Evolutionary conservation across 2,113 vertebrate species (phyloP).

Genomic region (Pelvicachromis taeniatus): DNA sequence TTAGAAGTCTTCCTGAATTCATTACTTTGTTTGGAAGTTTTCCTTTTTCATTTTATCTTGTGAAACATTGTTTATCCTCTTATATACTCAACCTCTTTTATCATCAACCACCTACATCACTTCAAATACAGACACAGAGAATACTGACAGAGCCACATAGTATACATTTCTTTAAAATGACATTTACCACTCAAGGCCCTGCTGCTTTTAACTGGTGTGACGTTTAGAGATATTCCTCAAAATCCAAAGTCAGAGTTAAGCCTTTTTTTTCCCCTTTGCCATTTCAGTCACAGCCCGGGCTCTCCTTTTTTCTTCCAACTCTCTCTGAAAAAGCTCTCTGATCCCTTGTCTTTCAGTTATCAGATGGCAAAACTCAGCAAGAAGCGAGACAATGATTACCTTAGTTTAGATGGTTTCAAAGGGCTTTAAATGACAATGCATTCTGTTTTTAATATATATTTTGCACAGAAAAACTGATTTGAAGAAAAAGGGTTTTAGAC

Average conservation of each 20-base stretch:
- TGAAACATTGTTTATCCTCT: background rate
- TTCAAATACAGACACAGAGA: background rate
- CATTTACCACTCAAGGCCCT: background rate
- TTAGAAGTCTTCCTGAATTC: background rate
- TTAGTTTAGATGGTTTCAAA: background rate
- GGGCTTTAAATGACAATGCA: background rate
- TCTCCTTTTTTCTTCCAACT: background rate
- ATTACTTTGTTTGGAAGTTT: background rate
- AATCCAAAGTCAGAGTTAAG: background rate
- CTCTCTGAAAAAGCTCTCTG: background rate
- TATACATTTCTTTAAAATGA: background rate
- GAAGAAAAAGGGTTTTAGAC: background rate
- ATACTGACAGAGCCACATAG: background rate
- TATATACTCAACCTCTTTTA: background rate
- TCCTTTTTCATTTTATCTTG: background rate
- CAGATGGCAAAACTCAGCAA: background rate
- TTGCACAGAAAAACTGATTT: background rate
- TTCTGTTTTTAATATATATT: background rate
- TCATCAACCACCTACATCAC: background rate
- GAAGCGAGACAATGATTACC: fast-evolving
- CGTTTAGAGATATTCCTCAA: background rate
- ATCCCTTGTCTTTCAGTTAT: background rate
- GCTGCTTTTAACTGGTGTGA: background rate
- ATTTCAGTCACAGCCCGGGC: background rate
- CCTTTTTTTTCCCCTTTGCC: background rate